Conservation (phyloP, 2,888 invertebrate genomes). For the Cosmia trapezina region DNA sequence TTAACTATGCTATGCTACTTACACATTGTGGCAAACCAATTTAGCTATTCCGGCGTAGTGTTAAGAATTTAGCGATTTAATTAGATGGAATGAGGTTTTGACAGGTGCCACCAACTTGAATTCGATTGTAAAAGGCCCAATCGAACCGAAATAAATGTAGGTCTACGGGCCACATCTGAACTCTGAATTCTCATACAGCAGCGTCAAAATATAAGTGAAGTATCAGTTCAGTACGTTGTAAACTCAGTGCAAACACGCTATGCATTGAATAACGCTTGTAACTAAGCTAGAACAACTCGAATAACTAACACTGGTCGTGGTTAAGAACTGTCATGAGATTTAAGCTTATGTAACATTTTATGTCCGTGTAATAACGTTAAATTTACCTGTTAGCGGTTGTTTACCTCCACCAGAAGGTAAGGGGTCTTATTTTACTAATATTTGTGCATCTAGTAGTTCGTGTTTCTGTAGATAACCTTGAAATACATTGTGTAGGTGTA, state of each 20-base stretch:
- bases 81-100: slow-evolving; percentile 64
- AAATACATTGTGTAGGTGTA: slow-evolving; percentile 70
- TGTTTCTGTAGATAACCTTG: slow-evolving; percentile 77
- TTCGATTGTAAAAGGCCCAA: slow-evolving; percentile 70
- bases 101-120: slow-evolving; percentile 76
- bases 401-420: slow-evolving; percentile 85
- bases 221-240: slow-evolving; percentile 78
- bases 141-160: slow-evolving; percentile 87
- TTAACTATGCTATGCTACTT: slow-evolving; percentile 20
- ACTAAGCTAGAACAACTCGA: slow-evolving; percentile 72
- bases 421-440: slow-evolving; percentile 73
- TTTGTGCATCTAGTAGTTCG: slow-evolving; percentile 52
- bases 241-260: slow-evolving; percentile 74
- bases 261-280: slow-evolving; percentile 82
- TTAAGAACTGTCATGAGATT: slow-evolving; percentile 84
- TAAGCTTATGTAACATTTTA: slow-evolving; percentile 87
- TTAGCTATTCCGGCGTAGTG: slow-evolving; percentile 18
- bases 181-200: slow-evolving; percentile 76
- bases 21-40: neutral
- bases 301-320: slow-evolving; percentile 73
- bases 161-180: slow-evolving; percentile 81
- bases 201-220: slow-evolving; percentile 86
- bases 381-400: slow-evolving; percentile 80
- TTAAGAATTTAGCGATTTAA: slow-evolving; percentile 23
- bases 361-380: slow-evolving; percentile 82